Evolutionary conservation across 92 coral and sea anemone genomes (phyloP).

Genomic region (Porites divaricata): DNA sequence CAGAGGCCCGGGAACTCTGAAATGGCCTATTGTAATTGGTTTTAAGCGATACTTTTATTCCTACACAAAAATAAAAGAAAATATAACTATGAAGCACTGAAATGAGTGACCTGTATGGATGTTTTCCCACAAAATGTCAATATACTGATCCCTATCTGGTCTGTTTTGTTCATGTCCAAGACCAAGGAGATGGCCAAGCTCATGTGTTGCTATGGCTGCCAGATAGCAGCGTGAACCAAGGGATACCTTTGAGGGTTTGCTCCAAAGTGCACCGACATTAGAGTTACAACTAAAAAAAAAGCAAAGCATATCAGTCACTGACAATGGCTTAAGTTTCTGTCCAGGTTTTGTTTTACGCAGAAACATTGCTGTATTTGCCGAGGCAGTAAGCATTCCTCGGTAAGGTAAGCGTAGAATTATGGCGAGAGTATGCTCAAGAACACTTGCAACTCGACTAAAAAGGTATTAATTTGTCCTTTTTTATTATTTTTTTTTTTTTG

Average conservation of each 20-base stretch:
- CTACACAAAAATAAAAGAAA: neutral
- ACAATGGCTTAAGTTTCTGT: too few species aligned
- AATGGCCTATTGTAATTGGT: too few species aligned
- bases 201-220: constrained; percentile 77
- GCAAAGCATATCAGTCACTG: neutral
- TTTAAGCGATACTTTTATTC: neutral
- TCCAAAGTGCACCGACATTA: constrained; percentile 66
- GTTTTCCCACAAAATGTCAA: constrained; percentile 66
- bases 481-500: too few species aligned
- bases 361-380: too few species aligned
- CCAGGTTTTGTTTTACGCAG: too few species aligned
- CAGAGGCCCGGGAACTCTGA: too few species aligned
- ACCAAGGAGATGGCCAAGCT: constrained; percentile 87
- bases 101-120: constrained; percentile 58
- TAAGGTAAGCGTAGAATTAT: too few species aligned
- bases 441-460: too few species aligned
- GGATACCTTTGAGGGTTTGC: constrained; percentile 68
- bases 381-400: too few species aligned
- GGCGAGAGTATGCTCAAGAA: too few species aligned
- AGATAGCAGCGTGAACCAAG: constrained; percentile 71
- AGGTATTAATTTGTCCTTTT: too few species aligned
- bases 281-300: constrained; percentile 71
- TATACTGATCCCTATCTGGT: constrained; percentile 82
- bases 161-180: constrained; percentile 87
- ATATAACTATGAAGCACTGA: neutral